Conservation (phyloP, 2,888 invertebrate species). For the Lampropteryx suffumata region DNA sequence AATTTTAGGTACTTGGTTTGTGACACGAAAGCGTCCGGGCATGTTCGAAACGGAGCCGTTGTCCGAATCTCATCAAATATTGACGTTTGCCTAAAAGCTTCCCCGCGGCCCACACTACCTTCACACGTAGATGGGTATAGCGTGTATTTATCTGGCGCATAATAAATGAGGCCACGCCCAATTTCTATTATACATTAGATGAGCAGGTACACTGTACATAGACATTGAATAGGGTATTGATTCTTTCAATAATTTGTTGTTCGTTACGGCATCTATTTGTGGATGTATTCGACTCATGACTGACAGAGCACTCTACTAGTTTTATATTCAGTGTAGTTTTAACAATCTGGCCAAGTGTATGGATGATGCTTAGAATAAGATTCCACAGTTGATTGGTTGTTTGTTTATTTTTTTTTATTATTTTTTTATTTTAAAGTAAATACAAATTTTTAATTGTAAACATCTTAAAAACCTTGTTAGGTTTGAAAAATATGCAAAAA, state of each 20-base stretch:
- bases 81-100: slow-evolving; percentile 67
- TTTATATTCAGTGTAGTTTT: neutral
- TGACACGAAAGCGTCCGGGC: slow-evolving; percentile 34
- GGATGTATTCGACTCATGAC: neutral
- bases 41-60: slow-evolving; percentile 40
- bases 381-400: too few species aligned
- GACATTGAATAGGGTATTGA: slow-evolving; percentile 17
- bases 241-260: slow-evolving; percentile 11
- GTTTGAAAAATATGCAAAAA: too few species aligned
- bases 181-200: slow-evolving; percentile 23
- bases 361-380: too few species aligned
- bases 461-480: too few species aligned
- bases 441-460: too few species aligned
- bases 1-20: slow-evolving; percentile 4
- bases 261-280: slow-evolving; percentile 2
- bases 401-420: too few species aligned
- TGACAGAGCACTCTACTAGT: neutral
- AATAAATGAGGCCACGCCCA: slow-evolving; percentile 49
- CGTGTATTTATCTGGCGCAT: slow-evolving; percentile 58
- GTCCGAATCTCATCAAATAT: slow-evolving; percentile 78
- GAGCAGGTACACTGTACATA: too few species aligned
- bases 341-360: too few species aligned
- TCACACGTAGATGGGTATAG: slow-evolving; percentile 44
- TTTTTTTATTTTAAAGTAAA: too few species aligned
- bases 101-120: slow-evolving; percentile 39